These are phyloP conservation scores for Laodelphax striatellus DNA, from an alignment of 1,140 invertebrate species.

Conservation along the genomic window DNA sequence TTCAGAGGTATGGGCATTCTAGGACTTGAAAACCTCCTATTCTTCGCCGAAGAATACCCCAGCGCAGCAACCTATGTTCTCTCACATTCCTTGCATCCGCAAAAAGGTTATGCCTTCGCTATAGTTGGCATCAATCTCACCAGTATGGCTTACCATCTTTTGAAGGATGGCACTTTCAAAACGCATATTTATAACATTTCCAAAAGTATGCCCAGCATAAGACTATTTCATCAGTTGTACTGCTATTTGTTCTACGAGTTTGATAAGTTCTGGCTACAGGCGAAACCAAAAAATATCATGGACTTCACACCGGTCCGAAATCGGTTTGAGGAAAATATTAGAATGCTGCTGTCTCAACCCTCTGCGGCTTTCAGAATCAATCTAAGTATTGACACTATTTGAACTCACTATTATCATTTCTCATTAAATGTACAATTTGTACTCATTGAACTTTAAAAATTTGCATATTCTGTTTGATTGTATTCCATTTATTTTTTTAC, in stretches of 20 bases:
- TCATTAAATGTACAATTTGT: no score
- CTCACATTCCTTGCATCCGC: slow-evolving; percentile 79
- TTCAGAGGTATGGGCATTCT: slow-evolving; percentile 97
- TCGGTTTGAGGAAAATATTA: slow-evolving; percentile 67
- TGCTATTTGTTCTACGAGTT: slow-evolving; percentile 91
- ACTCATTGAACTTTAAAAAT: no score
- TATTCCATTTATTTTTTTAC: no score
- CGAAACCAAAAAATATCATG: slow-evolving; percentile 88
- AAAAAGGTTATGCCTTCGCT: slow-evolving; percentile 77
- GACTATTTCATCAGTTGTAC: slow-evolving; percentile 87
- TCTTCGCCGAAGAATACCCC: slow-evolving; percentile 73
- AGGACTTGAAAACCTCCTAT: slow-evolving; percentile 84
- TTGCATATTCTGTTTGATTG: no score
- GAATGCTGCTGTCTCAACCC: slow-evolving; percentile 46
- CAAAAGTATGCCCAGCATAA: slow-evolving; percentile 52
- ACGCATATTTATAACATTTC: slow-evolving; percentile 85
- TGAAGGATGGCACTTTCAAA: slow-evolving; percentile 72
- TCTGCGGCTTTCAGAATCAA: slow-evolving; percentile 59
- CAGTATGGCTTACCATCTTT: slow-evolving; percentile 69
- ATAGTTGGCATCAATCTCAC: slow-evolving; percentile 92
- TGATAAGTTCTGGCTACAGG: slow-evolving; percentile 83
- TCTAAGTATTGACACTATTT: slow-evolving; percentile 43
- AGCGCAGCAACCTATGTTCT: slow-evolving; percentile 69
- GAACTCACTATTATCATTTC: not conserved
- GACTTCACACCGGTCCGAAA: slow-evolving; percentile 80